phyloP scores from a whole-genome alignment of 2,797 vertebrate genomes.

The Denticeps clupeoides region DNA sequence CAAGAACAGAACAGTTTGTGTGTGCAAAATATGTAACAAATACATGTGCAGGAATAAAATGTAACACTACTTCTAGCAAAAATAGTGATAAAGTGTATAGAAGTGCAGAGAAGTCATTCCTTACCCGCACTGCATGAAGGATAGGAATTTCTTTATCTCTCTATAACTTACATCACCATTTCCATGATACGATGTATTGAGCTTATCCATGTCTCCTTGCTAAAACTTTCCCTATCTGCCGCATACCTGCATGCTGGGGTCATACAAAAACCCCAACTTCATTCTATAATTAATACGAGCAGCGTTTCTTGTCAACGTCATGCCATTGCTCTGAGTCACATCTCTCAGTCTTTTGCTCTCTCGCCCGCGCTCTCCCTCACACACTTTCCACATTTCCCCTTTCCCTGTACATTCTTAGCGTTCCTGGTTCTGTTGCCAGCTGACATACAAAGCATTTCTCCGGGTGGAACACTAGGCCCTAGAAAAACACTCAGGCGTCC shows the following conservation, averaged over 20 bases:
- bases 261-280: slow-evolving; percentile 10
- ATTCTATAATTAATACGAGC: too few species aligned
- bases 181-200: slow-evolving; percentile 11
- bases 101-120: too few species aligned
- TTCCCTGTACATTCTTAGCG: slow-evolving; percentile 9
- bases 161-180: slow-evolving; percentile 11
- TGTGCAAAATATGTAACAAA: too few species aligned
- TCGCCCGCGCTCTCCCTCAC: too few species aligned
- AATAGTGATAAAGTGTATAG: too few species aligned
- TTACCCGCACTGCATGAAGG: too few species aligned
- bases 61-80: too few species aligned
- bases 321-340: neutral
- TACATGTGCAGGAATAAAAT: too few species aligned
- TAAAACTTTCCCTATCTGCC: slow-evolving; percentile 6
- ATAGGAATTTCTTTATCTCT: slow-evolving; percentile 14
- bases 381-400: slow-evolving; percentile 9
- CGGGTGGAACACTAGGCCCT: too few species aligned
- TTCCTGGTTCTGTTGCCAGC: neutral
- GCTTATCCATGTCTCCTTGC: slow-evolving; percentile 4
- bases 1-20: too few species aligned
- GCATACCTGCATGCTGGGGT: slow-evolving; percentile 1
- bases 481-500: slow-evolving; percentile 13
- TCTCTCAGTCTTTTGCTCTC: neutral
- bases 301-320: too few species aligned
- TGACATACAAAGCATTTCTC: neutral